Base-by-base conservation (phyloP, 92 coral and sea anemone species). In the Pocillopora meandrina region DNA sequence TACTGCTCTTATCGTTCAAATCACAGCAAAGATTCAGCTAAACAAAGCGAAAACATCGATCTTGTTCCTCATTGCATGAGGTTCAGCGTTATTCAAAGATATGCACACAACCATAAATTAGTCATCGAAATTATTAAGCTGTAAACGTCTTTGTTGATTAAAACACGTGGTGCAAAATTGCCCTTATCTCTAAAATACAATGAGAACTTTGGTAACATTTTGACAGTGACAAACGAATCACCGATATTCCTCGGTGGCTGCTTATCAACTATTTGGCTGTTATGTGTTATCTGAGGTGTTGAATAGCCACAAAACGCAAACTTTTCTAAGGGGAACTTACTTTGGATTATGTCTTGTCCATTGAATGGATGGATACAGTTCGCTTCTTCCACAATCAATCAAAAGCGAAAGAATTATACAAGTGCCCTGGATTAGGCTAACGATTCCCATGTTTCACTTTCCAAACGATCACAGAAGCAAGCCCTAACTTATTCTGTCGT, bases 341-440 rank as follows among this genome's bases (percentile, higher is more conserved):
- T 84, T 56, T 35, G 94, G 94, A 66, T 91, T 91, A 3, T 56
- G 59, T 18, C 84, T 85, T 36, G 84, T 88, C 94, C 94, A 91
- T 36, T 88, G 81, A 3, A 91, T 91, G 60, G 94, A 91, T 1
- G 88, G 88, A 65, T 84, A 76, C 5, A 66, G 20, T 15, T 76
- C 75, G 23, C 70, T 31, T 55, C 31, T 74, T 65, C 31, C 65
- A 33, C 31, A 14, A 64, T 42, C 33, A 17, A 83, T 7, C 73
- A 83, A 42, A 8, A 18, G 16, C 18, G 65, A 61, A n/a, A 31
- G 17, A 12, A 59, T 10, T 3, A 35, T 6, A 6, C 34, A 19
- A 71, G 31, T 59, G 15, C n/a, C 59, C 61, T 71, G 77, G 3
- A 35, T 20, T 36, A 65, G 19, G 34, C 1, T 21, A 58, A 36